Base-by-base conservation (phyloP, 2,888 invertebrate species). In the Nymphalis polychloros region DNA sequence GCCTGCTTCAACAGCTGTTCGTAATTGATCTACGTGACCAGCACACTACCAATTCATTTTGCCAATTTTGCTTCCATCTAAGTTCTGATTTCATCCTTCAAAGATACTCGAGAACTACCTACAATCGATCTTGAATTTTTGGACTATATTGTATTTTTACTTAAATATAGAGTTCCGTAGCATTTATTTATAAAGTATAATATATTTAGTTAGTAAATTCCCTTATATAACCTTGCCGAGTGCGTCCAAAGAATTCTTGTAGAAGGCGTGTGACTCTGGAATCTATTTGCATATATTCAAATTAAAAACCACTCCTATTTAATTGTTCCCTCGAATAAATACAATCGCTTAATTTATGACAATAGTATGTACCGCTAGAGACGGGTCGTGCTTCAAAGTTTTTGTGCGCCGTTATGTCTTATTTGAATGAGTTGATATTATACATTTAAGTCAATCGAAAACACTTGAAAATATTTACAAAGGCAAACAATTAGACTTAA, bases 231-330 rank as follows among this genome's bases (percentile, higher is more conserved):
- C 55, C 63, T 64, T 64, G 66, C 69, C 61, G 64, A 52, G 53
- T 55, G 17, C 59, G 46, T 70, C 64, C 70, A 63, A 48, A 67
- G 55, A 47, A 60, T 67, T 67, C 64, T 19, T 57, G 68, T 64
- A 67, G 85, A 87, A 80, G 86, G 87, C 84, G 88, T 88, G 77
- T 77, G 74, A 75, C 69, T 72, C 55, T 76, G 78, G 76, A 75
- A 73, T 70, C 72, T 78, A 87, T 88, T 86, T 86, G 81, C 87
- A 89, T 88, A 72, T 73, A 86, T 82, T 83, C 79, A 81, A 83
- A 88, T 85, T 84, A 81, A 84, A 77, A 79, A 82, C 79, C 79
- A 78, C 81, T 83, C 82, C 81, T 77, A 74, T 77, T 77, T 81
- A 78, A 81, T 85, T 84, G 81, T 86, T 85, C 80, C 80, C 81